A percentile compares a stretch with the other conserved stretches of the same genome.
phyloP scores from a whole-genome alignment of 2,888 invertebrate genomes.

The Atethmia centrago region DNA sequence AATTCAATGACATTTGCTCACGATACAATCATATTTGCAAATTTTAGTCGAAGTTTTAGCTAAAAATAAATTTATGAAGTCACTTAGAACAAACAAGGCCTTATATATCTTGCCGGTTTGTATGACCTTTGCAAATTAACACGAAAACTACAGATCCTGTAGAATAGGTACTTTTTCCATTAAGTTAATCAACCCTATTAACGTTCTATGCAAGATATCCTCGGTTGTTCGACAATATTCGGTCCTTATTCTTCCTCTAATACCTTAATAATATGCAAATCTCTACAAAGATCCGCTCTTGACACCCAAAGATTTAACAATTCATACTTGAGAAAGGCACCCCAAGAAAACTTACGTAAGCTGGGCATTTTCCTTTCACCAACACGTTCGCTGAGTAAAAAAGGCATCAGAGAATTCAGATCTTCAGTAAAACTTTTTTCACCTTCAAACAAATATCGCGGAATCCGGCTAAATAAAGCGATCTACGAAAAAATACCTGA shows the following conservation, averaged over 20 bases:
- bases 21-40: slow-evolving; percentile 30
- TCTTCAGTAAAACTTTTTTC: slow-evolving; percentile 36
- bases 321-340: slow-evolving; percentile 37
- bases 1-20: slow-evolving; percentile 43
- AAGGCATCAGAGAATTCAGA: slow-evolving; percentile 42
- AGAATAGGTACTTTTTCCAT: background rate
- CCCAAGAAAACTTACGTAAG: slow-evolving; percentile 36
- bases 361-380: slow-evolving; percentile 34
- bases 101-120: background rate
- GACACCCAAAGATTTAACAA: slow-evolving; percentile 53
- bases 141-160: background rate
- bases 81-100: background rate
- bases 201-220: background rate
- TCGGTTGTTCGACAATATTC: background rate
- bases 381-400: slow-evolving; percentile 35
- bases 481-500: slow-evolving; percentile 21
- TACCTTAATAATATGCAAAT: slow-evolving; percentile 54
- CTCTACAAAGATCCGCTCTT: slow-evolving; percentile 32
- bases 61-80: slow-evolving; percentile 25
- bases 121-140: slow-evolving; percentile 5
- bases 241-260: slow-evolving; percentile 18
- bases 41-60: background rate
- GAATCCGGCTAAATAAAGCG: slow-evolving; percentile 45
- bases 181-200: background rate
- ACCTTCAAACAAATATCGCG: slow-evolving; percentile 43